Evolutionary conservation across 1,140 invertebrate species (phyloP), one percentile per base, ranked within the genome.

Genomic region (Oryctes rhinoceros): DNA sequence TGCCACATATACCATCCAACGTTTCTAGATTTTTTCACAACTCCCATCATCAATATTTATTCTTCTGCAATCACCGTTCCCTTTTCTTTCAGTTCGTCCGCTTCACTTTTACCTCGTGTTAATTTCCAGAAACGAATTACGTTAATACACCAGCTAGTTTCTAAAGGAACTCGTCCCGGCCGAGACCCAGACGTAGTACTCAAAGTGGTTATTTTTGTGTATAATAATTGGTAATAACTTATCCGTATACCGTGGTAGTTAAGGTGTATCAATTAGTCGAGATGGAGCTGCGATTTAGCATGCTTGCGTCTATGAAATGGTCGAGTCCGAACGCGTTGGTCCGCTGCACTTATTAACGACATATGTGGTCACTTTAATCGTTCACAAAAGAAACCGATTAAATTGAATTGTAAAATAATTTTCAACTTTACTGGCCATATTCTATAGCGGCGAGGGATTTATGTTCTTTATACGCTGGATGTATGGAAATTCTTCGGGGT

Each of bases 201-300:
- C 49, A 18, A 53, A 53, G 49, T 53, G 49, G 13, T 53, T 53
- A 53, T 13, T 53, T 53, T 53, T 53, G 15, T 59, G 15, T 59
- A 59, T 59, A 59, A 59, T 59, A 59, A 59, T 59, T 59, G 53
- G 53, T 59, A 59, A 59, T 59, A 18, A 59, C 53, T 15, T n/a
- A 18, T 59, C 53, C 6, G 53, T 59, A 18, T 59, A 18, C 15
- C 15, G 3, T 18, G 53, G 53, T n/a, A 59, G 53, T 59, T 59
- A 59, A 59, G 53, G 53, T n/a, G 6, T 59, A 59, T 59, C 18
- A 59, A 59, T 59, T 59, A 59, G 53, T 59, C 13, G 53, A 59
- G 18, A 15, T 59, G 15, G 53, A 15, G n/a, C 53, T 59, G 53
- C 53, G n/a, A 18, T n/a, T 18, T 59, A 59, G 6, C 6, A 15